phyloP scores from a whole-genome alignment of 2,888 invertebrate species.

The Neocrepidodera transversa region DNA sequence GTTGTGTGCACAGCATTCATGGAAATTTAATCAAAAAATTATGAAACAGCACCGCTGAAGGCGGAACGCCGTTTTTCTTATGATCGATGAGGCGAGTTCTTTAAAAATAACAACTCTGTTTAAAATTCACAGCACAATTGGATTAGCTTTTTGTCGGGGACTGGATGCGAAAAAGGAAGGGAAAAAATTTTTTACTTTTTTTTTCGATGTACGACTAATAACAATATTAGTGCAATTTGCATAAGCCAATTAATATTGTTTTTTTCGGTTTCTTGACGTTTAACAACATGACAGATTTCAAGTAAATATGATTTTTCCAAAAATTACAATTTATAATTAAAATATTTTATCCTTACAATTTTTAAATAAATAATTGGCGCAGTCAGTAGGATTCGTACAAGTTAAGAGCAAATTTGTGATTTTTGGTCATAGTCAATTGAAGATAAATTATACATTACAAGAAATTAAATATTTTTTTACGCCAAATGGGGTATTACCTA shows the following conservation, averaged over 20 bases:
- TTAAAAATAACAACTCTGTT: slow-evolving; percentile 50
- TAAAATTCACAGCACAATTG: slow-evolving; percentile 49
- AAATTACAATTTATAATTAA: no score
- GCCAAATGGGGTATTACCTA: no score
- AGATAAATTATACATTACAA: no score
- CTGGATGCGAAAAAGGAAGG: slow-evolving; percentile 24
- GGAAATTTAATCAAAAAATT: slow-evolving; percentile 61
- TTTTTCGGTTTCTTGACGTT: no score
- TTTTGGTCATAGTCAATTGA: no score
- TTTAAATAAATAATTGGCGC: no score
- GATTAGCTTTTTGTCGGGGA: slow-evolving; percentile 41
- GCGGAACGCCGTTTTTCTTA: slow-evolving; percentile 47
- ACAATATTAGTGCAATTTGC: slow-evolving; percentile 10
- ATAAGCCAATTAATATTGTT: not conserved
- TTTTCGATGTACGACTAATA: not conserved
- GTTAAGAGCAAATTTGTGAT: no score
- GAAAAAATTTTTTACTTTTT: not conserved
- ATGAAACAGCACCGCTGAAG: slow-evolving; percentile 54
- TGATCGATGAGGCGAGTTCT: slow-evolving; percentile 51
- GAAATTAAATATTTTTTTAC: no score
- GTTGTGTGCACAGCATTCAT: slow-evolving; percentile 57
- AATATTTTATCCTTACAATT: no score
- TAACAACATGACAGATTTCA: no score
- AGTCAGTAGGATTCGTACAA: no score
- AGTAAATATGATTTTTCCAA: no score